Percentiles rank a stretch among this genome's conserved stretches.
Evolutionary conservation across 2,888 invertebrate species (phyloP).

Genomic region (Cecidostiba fungosa): DNA sequence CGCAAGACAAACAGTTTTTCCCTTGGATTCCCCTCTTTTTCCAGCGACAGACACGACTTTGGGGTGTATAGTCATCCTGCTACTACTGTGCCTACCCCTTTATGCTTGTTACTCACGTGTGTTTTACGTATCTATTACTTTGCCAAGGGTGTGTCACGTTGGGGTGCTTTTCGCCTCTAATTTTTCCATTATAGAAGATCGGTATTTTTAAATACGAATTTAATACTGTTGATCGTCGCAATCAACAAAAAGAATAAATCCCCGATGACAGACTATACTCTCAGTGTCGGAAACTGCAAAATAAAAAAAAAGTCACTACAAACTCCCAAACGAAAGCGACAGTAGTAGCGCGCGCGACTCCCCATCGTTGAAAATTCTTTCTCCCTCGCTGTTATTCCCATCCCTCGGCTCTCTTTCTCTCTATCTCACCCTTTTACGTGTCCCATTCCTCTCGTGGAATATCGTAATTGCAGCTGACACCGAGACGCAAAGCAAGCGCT

Average conservation of each 20-base stretch:
- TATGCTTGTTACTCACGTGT: not conserved
- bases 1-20: constrained; percentile 48
- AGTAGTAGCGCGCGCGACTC: not conserved
- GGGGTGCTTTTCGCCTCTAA: not conserved
- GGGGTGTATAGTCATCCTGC: not conserved
- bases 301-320: not conserved
- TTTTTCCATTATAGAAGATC: not conserved
- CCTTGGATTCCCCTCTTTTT: not conserved
- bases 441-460: constrained; percentile 11
- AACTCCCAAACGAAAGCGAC: not conserved
- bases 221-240: no score
- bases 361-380: constrained; percentile 7
- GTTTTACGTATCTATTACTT: not conserved
- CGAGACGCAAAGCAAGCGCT: constrained; percentile 40
- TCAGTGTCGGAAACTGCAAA: not conserved
- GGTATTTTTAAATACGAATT: not conserved
- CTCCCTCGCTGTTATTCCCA: not conserved
- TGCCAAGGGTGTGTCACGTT: not conserved
- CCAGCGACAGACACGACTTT: not conserved
- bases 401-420: not conserved
- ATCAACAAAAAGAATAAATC: no score
- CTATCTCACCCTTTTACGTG: not conserved
- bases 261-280: no score
- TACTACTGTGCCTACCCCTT: not conserved
- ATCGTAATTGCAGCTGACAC: constrained; percentile 62